Evolutionary conservation across 2,888 invertebrate genomes (phyloP).

Genomic region (Elegia similella): DNA sequence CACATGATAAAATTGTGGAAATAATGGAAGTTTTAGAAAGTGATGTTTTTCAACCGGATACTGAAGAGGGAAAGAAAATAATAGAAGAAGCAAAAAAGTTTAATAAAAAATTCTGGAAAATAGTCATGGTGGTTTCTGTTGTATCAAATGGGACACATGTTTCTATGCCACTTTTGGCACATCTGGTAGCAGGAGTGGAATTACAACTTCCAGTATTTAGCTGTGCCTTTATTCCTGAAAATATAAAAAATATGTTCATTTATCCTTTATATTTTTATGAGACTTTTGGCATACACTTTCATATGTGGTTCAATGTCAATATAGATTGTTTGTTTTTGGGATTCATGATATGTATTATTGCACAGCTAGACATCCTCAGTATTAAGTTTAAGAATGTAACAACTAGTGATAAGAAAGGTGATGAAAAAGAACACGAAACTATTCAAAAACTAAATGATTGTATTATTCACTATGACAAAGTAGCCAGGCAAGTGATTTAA

Average conservation of each 20-base stretch:
- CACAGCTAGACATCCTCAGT: conserved; percentile 57
- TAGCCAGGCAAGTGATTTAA: conserved; percentile 44
- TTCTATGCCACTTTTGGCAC: conserved; percentile 36
- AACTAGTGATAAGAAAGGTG: conserved; percentile 18
- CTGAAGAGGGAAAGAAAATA: conserved; percentile 35
- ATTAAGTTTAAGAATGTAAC: conserved; percentile 45
- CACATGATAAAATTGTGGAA: conserved; percentile 37
- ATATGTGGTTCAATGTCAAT: conserved; percentile 49
- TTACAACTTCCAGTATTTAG: conserved; percentile 44
- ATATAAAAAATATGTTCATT: conserved; percentile 35
- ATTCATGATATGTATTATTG: conserved; percentile 48
- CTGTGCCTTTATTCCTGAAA: conserved; percentile 50
- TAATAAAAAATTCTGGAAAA: conserved; percentile 45
- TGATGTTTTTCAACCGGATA: conserved; percentile 46
- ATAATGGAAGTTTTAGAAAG: conserved; percentile 45
- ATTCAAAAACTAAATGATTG: conserved; percentile 41
- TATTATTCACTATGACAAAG: conserved; percentile 46
- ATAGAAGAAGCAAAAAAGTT: conserved; percentile 45
- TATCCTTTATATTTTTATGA: conserved; percentile 56
- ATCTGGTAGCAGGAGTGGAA: conserved; percentile 35
- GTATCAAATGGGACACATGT: conserved; percentile 39
- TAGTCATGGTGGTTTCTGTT: conserved; percentile 37
- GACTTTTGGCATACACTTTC: conserved; percentile 44
- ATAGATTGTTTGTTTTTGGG: conserved; percentile 56
- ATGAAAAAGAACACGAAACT: conserved; percentile 25